These are phyloP conservation scores for Eospalax fontanierii DNA, from an alignment of 2,797 vertebrate species.

Conservation along the genomic window DNA sequence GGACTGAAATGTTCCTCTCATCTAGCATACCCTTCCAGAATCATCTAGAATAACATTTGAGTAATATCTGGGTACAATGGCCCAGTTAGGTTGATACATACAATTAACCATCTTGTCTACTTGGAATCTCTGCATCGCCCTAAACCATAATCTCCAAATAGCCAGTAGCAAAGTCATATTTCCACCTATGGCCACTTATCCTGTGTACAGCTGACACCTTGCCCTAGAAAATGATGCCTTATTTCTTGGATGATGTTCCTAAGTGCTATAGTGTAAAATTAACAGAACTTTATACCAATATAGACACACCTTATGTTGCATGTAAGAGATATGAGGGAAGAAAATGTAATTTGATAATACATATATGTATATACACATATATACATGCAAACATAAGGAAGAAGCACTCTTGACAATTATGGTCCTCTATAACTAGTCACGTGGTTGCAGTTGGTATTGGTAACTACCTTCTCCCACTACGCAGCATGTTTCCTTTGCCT, in stretches of 20 bases:
- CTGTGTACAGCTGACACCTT: neutral
- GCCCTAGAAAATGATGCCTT: neutral
- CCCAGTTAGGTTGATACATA: neutral
- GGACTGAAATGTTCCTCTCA: constrained; percentile 4
- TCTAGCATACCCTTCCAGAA: constrained; percentile 13
- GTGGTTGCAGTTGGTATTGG: neutral
- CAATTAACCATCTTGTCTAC: neutral
- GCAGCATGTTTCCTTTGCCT: neutral
- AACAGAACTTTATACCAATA: neutral
- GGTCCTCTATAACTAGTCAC: neutral
- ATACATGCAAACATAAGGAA: neutral
- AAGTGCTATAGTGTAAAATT: neutral
- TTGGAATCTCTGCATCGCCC: neutral
- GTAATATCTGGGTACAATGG: neutral
- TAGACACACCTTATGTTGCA: neutral
- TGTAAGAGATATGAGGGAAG: neutral
- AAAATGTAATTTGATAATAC: neutral
- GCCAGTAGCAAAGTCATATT: neutral
- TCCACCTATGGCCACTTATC: neutral
- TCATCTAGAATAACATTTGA: constrained; percentile 11
- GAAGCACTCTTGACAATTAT: too few species aligned
- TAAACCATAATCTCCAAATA: neutral
- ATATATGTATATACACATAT: neutral
- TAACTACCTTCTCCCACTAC: neutral
- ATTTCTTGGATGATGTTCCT: neutral